Evolutionary conservation across 2,888 invertebrate genomes (phyloP), one percentile per base, ranked within the genome.

Genomic region (Meteorus cinctellus): DNA sequence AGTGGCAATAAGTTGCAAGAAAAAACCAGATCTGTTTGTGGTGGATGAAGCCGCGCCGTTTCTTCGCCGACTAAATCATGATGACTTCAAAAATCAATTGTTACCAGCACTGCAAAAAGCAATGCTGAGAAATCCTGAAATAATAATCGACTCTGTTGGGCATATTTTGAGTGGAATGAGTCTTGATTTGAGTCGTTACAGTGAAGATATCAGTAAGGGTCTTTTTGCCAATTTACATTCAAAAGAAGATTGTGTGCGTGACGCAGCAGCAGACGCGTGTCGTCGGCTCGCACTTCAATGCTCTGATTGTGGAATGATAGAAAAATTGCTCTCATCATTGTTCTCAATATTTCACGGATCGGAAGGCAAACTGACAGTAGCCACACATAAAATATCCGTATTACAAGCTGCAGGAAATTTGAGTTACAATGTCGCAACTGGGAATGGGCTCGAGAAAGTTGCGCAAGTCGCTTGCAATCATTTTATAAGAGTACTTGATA

Each of bases 51-150:
- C 95, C 84, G 91, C 91, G 41, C 92, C 93, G 19, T 90, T 96
- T 71, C 90, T 97, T 31, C 92, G 91, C 19, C 90, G 92, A 74
- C 88, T 95, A 16, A 91, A 90, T 24, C 91, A 92, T 77, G 91
- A 92, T 0, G 95, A 96, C 71, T 96, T 98, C 83, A 94, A 94
- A 84, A 92, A 92, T 65, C 91, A 91, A 6, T 89, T 98, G 62
- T 90, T 97, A 78, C 97, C 98, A 0, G 94, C 96, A 1, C 91
- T 98, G 73, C 96, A 97, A 88, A 97, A 97, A 88, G 94, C 97
- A 27, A 95, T 98, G 94, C 91, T 99, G 36, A 91, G 99, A 70
- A 98, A 96, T 90, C 98, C 99, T 0, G 99, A 99, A 91, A 94
- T 97, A 72, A 95, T 96, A 79, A 92, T 98, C 27, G 93, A 95